Conservation (phyloP, 1,140 invertebrate species). For the Eubasilissa regina region DNA sequence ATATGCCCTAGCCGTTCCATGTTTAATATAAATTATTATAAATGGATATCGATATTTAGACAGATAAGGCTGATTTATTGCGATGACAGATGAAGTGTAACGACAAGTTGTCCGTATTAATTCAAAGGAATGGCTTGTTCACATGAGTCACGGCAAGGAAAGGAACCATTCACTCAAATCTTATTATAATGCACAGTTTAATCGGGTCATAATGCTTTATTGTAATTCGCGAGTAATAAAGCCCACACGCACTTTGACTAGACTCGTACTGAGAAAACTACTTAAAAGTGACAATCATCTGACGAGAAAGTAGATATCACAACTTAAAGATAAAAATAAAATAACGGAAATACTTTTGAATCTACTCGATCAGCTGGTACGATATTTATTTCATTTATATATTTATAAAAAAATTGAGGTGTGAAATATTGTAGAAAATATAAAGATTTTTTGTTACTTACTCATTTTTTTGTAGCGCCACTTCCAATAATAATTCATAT, state of each 20-base stretch:
- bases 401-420: too few species aligned
- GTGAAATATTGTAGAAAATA: too few species aligned
- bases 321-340: too few species aligned
- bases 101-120: conserved; percentile 49
- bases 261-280: too few species aligned
- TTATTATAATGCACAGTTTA: conserved; percentile 52
- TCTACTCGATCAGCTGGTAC: too few species aligned
- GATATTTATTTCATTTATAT: too few species aligned
- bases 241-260: conserved; percentile 46
- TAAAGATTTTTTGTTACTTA: too few species aligned
- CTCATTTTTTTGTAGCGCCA: too few species aligned
- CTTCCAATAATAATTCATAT: too few species aligned
- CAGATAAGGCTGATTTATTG: conserved; percentile 46
- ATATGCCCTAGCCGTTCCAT: background rate
- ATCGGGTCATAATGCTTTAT: conserved; percentile 59
- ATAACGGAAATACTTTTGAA: too few species aligned
- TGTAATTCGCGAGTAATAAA: conserved; percentile 55
- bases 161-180: conserved; percentile 48
- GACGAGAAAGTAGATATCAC: too few species aligned
- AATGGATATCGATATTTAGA: conserved; percentile 8
- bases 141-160: conserved; percentile 49
- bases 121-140: conserved; percentile 48
- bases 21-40: conserved; percentile 7
- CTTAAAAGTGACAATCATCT: too few species aligned
- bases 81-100: conserved; percentile 49